These are phyloP conservation scores for Seira sanloemensis DNA, from an alignment of 2,888 invertebrate species.

Conservation along the genomic window DNA sequence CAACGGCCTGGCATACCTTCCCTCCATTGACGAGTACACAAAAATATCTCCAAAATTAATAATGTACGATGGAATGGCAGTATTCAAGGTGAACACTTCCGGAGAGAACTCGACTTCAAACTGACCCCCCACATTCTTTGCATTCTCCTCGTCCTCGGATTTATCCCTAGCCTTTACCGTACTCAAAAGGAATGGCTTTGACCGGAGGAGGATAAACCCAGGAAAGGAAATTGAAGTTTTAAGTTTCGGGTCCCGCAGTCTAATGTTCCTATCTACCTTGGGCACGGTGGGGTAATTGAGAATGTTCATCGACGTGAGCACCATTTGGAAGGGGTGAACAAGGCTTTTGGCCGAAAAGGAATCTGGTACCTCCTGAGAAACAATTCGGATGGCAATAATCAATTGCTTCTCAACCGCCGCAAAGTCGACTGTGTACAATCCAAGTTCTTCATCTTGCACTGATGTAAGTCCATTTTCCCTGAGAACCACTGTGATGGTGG, in stretches of 20 bases:
- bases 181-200: not conserved
- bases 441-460: not conserved
- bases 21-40: conserved; percentile 60
- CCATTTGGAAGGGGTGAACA: conserved; percentile 3
- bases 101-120: conserved; percentile 7
- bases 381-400: conserved; percentile 52
- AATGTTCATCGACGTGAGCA: conserved; percentile 32
- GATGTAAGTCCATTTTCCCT: not conserved
- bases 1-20: conserved; percentile 59
- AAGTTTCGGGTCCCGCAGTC: conserved; percentile 9
- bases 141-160: conserved; percentile 15
- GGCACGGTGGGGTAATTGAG: conserved; percentile 32
- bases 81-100: conserved; percentile 52
- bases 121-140: not conserved
- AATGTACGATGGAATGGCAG: conserved; percentile 66
- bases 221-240: conserved; percentile 43
- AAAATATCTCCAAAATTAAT: conserved; percentile 56
- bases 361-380: conserved; percentile 21
- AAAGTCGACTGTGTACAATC: conserved; percentile 58
- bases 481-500: not conserved
- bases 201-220: conserved; percentile 40
- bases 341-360: not conserved
- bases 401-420: conserved; percentile 65
- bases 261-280: not conserved
- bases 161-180: not conserved